Percentiles rank a stretch among this genome's conserved stretches.
Evolutionary conservation across 2,113 vertebrate genomes (phyloP).

Genomic region (Ageneiosus marmoratus): DNA sequence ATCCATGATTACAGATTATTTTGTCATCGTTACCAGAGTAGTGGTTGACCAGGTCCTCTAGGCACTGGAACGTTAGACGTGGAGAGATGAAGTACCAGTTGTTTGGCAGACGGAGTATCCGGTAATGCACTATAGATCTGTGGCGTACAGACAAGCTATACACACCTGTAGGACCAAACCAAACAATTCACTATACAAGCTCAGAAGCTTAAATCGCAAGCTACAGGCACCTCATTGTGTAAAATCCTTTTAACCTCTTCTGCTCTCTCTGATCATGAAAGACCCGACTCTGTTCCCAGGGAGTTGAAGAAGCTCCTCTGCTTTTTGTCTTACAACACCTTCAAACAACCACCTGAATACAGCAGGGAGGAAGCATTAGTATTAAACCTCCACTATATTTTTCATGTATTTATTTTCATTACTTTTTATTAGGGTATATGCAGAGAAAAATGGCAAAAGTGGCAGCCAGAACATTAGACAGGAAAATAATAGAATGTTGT

Average conservation of each 20-base stretch:
- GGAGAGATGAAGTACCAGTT: conserved; percentile 87
- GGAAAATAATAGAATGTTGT: not conserved
- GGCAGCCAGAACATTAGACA: not conserved
- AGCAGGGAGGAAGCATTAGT: not conserved
- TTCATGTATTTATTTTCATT: not conserved
- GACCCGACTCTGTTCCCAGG: conserved; percentile 79
- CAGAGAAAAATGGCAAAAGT: not conserved
- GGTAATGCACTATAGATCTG: conserved; percentile 81
- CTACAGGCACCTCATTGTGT: not conserved
- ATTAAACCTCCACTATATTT: not conserved
- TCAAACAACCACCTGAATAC: conserved; percentile 83
- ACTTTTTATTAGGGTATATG: not conserved
- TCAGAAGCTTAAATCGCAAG: not conserved
- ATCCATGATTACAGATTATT: not conserved
- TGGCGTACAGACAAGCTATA: conserved; percentile 82
- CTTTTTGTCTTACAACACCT: conserved; percentile 81
- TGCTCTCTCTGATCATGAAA: conserved; percentile 85
- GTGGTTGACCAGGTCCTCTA: conserved; percentile 86
- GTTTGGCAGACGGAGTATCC: conserved; percentile 82
- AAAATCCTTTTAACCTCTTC: conserved; percentile 62
- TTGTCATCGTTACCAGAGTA: conserved; percentile 79
- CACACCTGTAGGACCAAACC: conserved; percentile 65
- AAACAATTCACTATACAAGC: conserved; percentile 7
- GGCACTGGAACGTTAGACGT: conserved; percentile 83
- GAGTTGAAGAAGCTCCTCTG: conserved; percentile 81